Evolutionary conservation across 2,888 invertebrate species (phyloP).

Genomic region (Neoitamus cyanurus): DNA sequence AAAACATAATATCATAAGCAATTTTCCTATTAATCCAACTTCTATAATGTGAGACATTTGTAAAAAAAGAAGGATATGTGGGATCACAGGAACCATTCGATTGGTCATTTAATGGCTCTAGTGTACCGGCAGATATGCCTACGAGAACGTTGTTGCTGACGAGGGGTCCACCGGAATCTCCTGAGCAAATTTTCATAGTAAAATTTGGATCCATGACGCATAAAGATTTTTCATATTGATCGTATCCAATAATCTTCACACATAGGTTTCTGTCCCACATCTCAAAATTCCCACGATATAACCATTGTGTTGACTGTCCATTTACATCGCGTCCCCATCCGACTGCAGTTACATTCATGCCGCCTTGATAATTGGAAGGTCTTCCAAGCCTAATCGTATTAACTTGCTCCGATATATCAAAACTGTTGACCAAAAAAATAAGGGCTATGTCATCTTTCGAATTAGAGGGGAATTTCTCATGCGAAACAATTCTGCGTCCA

Average conservation of each 20-base stretch:
- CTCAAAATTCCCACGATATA: neutral
- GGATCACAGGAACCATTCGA: neutral
- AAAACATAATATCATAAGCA: neutral
- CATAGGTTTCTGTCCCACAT: neutral
- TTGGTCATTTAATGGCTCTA: neutral
- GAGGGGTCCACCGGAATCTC: neutral
- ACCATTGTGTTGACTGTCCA: neutral
- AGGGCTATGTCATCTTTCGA: neutral
- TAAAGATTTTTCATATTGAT: neutral
- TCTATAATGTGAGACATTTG: neutral
- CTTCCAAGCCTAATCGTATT: neutral
- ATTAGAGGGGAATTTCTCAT: neutral
- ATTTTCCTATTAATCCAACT: neutral
- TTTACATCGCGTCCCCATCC: neutral
- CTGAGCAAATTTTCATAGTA: neutral
- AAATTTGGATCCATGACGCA: neutral
- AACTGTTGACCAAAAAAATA: neutral
- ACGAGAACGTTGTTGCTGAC: neutral
- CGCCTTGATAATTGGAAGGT: neutral
- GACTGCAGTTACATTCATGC: neutral
- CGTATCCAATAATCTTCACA: fast-evolving
- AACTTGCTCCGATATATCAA: neutral
- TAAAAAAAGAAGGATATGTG: neutral
- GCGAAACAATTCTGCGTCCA: neutral
- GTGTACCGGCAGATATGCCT: neutral